phyloP scores from a whole-genome alignment of 2,888 invertebrate genomes.

The Papilio protenor region DNA sequence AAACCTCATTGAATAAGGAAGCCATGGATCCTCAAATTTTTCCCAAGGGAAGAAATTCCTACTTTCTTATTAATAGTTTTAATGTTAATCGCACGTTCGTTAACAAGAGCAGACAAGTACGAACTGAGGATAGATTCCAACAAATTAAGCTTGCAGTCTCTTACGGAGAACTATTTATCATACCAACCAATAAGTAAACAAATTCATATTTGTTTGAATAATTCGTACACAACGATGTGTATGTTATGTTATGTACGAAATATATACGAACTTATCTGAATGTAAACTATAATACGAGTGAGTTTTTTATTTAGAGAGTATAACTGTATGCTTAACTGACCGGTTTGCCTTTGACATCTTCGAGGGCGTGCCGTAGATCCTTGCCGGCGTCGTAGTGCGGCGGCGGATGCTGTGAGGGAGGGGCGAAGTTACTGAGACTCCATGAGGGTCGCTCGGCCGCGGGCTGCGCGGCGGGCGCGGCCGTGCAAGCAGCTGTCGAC shows the following conservation, averaged over 20 bases:
- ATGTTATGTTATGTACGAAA: neutral
- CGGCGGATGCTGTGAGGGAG: conserved; percentile 67
- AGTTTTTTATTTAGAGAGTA: neutral
- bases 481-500: conserved; percentile 58
- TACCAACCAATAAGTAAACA: neutral
- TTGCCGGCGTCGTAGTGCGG: conserved; percentile 81
- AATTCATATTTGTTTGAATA: neutral
- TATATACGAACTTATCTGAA: conserved; percentile 10
- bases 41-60: no score
- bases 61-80: no score
- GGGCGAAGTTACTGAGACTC: conserved; percentile 77
- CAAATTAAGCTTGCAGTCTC: conserved; percentile 47
- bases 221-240: neutral
- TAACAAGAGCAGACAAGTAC: neutral
- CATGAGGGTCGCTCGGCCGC: conserved; percentile 77
- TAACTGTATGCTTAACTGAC: conserved; percentile 57
- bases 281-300: neutral
- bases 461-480: conserved; percentile 69
- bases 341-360: conserved; percentile 80
- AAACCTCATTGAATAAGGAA: no score
- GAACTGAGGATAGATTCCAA: neutral
- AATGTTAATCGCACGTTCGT: neutral
- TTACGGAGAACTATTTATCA: conserved; percentile 68
- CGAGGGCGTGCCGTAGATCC: conserved; percentile 83
- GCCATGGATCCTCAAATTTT: no score